Evolutionary conservation across 1,140 invertebrate species (phyloP).

Genomic region (Hermetia illucens): DNA sequence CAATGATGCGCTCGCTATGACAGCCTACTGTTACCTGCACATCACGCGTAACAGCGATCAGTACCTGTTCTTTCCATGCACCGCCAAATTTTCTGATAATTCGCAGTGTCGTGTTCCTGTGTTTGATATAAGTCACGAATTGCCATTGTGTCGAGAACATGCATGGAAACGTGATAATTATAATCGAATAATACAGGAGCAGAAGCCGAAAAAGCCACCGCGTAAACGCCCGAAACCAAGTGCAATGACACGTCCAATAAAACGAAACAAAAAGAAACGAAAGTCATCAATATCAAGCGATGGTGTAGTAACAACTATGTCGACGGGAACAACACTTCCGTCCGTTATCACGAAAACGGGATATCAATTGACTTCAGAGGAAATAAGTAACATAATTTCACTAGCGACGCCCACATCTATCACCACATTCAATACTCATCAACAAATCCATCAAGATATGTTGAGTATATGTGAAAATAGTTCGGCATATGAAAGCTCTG

Average conservation of each 20-base stretch:
- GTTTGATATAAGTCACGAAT: slow-evolving; percentile 68
- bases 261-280: slow-evolving; percentile 35
- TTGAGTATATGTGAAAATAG: slow-evolving; percentile 37
- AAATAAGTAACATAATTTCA: too few species aligned
- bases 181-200: slow-evolving; percentile 50
- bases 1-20: slow-evolving; percentile 44
- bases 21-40: slow-evolving; percentile 70
- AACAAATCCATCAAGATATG: slow-evolving; percentile 21
- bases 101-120: slow-evolving; percentile 78
- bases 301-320: too few species aligned
- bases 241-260: slow-evolving; percentile 57
- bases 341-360: too few species aligned
- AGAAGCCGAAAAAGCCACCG: slow-evolving; percentile 62
- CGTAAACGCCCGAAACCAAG: slow-evolving; percentile 60
- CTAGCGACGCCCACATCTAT: too few species aligned
- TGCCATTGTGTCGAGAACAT: slow-evolving; percentile 72
- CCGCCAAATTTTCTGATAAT: slow-evolving; percentile 75
- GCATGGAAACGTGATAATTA: slow-evolving; percentile 69
- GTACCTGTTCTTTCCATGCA: slow-evolving; percentile 76
- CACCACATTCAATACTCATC: too few species aligned
- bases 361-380: too few species aligned
- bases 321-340: too few species aligned
- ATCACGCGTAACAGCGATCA: slow-evolving; percentile 80
- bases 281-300: too few species aligned
- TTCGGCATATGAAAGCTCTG: slow-evolving; percentile 40